Base-by-base conservation (phyloP, 2,113 vertebrate species). In the Sander lucioperca region DNA sequence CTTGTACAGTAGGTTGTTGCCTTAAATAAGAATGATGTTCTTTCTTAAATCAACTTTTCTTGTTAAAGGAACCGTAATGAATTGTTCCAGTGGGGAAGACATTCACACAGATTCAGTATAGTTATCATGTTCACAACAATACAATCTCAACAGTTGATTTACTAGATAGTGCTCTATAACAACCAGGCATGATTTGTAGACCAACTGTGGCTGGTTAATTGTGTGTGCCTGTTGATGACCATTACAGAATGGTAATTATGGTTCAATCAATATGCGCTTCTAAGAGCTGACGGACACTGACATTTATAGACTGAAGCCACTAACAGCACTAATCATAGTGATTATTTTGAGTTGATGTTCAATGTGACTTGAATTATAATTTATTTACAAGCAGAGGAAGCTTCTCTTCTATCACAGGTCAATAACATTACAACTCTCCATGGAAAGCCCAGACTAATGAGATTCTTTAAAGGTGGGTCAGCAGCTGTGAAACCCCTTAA, bases 361-460 rank as follows among this genome's bases (percentile, higher is more conserved):
- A 84, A 78, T 62, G 67, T 77, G 73, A 77, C 57, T 43, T 51
- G 19, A 59, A 63, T 79, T 47, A 5, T 33, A 67, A 18, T 68
- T 47, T 50, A 56, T 65, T 36, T 66, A 51, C 25, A 80, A 67
- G 65, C 27, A 73, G n/a, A 62, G 21, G 62, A 83, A 69, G 30
- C 11, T 18, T 56, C 36, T 54, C 57, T 59, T 30, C 56, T 14
- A 56, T 77, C 50, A 62, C 7, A 47, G 59, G 36, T 2, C 43
- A 19, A 39, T 50, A 13, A 76, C 57, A 72, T 64, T 69, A 65
- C 16, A 86, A 23, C 23, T 39, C 19, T 36, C 9, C 15, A 72
- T 50, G 25, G 27, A 25, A 68, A 45, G 64, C 66, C 11, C 5
- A 56, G 45, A 39, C 48, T 69, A 8, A 47, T 53, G 58, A 36